A percentile compares a stretch with the other conserved stretches of the same genome.
Evolutionary conservation across 2,113 vertebrate species (phyloP).

Genomic region (Bubo blakistoni): DNA sequence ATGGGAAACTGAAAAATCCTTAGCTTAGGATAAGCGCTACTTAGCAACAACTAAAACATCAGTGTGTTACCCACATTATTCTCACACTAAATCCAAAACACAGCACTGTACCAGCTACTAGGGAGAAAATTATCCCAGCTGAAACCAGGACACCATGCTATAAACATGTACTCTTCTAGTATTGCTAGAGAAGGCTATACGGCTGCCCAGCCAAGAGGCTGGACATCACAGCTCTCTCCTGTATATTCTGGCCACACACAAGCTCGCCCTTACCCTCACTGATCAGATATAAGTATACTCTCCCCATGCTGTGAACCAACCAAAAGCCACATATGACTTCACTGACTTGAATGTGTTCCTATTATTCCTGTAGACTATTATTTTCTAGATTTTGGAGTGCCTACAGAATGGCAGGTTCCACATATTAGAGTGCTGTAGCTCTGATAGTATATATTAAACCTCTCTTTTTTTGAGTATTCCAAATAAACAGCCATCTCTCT

Average conservation of each 20-base stretch:
- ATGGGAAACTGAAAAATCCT: no score
- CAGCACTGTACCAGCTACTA: no score
- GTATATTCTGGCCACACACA: not conserved
- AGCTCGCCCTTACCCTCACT: not conserved
- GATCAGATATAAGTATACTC: not conserved
- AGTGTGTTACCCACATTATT: no score
- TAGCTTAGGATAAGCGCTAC: no score
- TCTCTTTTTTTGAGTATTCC: not conserved
- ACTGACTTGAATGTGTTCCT: not conserved
- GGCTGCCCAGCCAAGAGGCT: not conserved
- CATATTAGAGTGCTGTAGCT: not conserved
- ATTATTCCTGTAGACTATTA: not conserved
- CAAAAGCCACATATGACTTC: not conserved
- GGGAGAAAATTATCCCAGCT: no score
- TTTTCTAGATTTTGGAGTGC: not conserved
- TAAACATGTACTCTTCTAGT: not conserved
- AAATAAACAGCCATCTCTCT: not conserved
- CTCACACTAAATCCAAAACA: no score
- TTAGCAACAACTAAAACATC: no score
- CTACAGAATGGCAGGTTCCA: not conserved
- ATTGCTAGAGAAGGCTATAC: not conserved
- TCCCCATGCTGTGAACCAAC: not conserved
- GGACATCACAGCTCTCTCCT: not conserved
- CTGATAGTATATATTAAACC: not conserved
- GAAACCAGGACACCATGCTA: not conserved